These are phyloP conservation scores for Gisinianus flammeolus DNA, from an alignment of 2,888 invertebrate genomes.

Conservation along the genomic window DNA sequence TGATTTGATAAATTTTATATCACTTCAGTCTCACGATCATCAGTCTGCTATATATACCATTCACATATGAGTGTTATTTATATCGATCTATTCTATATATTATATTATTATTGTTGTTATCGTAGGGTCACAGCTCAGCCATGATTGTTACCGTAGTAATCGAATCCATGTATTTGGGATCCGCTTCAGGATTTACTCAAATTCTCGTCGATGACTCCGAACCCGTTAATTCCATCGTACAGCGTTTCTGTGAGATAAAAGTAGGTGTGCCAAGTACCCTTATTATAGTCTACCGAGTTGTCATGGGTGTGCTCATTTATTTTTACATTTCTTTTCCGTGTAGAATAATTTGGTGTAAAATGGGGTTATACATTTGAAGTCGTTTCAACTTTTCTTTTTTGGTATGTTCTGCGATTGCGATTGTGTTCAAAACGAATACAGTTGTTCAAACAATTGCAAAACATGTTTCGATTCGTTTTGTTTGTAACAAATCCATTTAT, in stretches of 20 bases:
- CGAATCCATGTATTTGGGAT: slow-evolving; percentile 53
- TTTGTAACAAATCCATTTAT: too few species aligned
- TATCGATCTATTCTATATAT: neutral
- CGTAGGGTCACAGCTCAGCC: neutral
- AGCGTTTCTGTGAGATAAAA: slow-evolving; percentile 31
- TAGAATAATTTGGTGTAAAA: too few species aligned
- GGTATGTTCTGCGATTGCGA: too few species aligned
- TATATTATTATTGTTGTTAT: neutral
- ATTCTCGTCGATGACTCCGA: slow-evolving; percentile 30
- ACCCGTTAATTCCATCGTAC: slow-evolving; percentile 26
- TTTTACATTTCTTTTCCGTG: too few species aligned
- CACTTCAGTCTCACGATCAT: neutral
- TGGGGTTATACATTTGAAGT: too few species aligned
- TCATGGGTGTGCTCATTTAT: too few species aligned
- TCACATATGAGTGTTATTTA: neutral
- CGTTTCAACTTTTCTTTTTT: too few species aligned
- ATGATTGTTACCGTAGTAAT: slow-evolving; percentile 35
- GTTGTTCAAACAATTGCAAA: too few species aligned
- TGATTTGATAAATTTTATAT: neutral
- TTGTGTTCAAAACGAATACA: too few species aligned
- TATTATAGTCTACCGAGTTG: too few species aligned
- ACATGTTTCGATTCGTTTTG: too few species aligned
- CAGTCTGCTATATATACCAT: neutral
- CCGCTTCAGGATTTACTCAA: slow-evolving; percentile 35
- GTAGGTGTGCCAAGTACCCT: slow-evolving; percentile 10